phyloP scores from a whole-genome alignment of 2,888 invertebrate genomes.

The Agrenia bidenticulata region DNA sequence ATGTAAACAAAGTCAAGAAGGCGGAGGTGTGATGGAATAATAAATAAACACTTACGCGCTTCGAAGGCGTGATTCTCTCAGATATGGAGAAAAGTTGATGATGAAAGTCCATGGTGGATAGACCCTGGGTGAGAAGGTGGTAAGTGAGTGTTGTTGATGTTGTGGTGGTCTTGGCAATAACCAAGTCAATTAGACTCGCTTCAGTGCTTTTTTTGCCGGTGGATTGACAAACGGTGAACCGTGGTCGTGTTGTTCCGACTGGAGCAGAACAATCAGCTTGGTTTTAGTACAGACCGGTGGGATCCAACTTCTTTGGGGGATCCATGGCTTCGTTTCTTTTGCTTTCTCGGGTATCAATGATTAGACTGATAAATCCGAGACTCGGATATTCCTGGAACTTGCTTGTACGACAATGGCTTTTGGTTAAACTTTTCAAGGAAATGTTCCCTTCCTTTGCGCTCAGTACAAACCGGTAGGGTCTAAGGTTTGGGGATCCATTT shows the following conservation, averaged over 20 bases:
- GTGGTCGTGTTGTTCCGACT: neutral
- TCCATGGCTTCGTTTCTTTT: slow-evolving; percentile 33
- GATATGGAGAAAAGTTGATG: slow-evolving; percentile 7
- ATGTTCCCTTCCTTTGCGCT: slow-evolving; percentile 1
- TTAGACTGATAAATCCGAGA: no score
- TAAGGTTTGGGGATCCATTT: slow-evolving; percentile 46
- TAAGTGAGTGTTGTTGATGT: neutral
- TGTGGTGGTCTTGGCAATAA: neutral
- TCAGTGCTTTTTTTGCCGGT: slow-evolving; percentile 16
- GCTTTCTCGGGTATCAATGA: no score
- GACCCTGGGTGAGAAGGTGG: neutral
- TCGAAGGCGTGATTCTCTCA: neutral
- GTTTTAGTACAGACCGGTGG: slow-evolving; percentile 48
- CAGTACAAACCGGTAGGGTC: slow-evolving; percentile 52
- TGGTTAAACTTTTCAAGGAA: slow-evolving; percentile 4
- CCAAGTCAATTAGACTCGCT: slow-evolving; percentile 16
- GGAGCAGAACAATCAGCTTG: neutral
- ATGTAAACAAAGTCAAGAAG: no score
- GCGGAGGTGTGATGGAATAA: no score
- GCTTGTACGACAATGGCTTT: no score
- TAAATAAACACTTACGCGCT: neutral
- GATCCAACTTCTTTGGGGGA: slow-evolving; percentile 50
- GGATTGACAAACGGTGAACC: slow-evolving; percentile 11
- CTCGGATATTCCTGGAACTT: no score
- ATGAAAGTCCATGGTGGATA: slow-evolving; percentile 14